These are phyloP conservation scores for Pteromalus puparum DNA, from an alignment of 1,140 invertebrate genomes.

Conservation along the genomic window DNA sequence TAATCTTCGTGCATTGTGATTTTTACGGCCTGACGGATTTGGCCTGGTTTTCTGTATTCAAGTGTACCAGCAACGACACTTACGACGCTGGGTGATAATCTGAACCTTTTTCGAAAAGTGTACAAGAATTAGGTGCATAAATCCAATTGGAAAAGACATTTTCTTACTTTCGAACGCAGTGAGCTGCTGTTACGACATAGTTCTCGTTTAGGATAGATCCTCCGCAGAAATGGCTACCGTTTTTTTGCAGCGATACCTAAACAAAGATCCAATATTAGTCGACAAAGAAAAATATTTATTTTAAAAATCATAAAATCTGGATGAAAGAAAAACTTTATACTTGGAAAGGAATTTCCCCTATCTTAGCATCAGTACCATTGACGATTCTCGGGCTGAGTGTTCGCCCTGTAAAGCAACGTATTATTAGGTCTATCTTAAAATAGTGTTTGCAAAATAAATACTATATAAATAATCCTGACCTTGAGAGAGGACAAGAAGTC, in stretches of 20 bases:
- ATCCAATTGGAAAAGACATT: not conserved
- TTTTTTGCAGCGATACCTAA: constrained; percentile 23
- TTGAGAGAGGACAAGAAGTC: not conserved
- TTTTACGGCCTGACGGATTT: not conserved
- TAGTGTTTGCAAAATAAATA: not conserved
- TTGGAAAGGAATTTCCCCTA: constrained; percentile 27
- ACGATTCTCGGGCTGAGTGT: not conserved
- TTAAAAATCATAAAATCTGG: not conserved
- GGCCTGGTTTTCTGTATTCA: not conserved
- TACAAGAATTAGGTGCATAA: too few relatives aligned
- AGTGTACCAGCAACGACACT: not conserved
- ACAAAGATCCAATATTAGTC: not conserved
- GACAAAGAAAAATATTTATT: not conserved
- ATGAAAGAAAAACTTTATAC: constrained; percentile 5
- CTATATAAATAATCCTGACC: constrained; percentile 2
- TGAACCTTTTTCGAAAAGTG: not conserved
- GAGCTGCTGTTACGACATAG: constrained; percentile 34
- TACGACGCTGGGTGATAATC: not conserved
- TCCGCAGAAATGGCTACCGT: constrained; percentile 27
- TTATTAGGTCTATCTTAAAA: not conserved
- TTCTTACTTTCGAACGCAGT: constrained; percentile 34
- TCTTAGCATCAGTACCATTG: constrained; percentile 6
- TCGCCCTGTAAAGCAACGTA: not conserved
- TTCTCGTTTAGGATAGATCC: constrained; percentile 33
- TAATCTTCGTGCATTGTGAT: not conserved